These are phyloP conservation scores for Bombus breviceps DNA, from an alignment of 1,140 invertebrate species.

Conservation along the genomic window DNA sequence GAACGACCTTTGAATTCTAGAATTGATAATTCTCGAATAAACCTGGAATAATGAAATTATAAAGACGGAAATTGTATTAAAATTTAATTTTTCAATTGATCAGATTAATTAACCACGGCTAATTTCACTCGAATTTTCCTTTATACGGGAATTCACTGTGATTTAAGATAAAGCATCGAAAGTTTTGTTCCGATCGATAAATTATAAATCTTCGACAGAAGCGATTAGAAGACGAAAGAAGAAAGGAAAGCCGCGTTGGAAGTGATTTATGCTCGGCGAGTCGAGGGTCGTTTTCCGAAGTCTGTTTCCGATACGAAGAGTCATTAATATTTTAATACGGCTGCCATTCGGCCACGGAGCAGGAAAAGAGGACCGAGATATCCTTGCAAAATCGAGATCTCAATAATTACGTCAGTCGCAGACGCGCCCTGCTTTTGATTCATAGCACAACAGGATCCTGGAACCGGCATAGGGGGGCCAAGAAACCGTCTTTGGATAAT, in stretches of 20 bases:
- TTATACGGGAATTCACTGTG: neutral
- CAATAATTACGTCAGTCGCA: conserved; percentile 81
- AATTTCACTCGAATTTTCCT: neutral
- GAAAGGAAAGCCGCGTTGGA: conserved; percentile 41
- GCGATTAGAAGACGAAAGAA: conserved; percentile 5
- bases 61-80: no score
- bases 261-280: conserved; percentile 62
- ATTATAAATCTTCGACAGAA: neutral
- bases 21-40: no score
- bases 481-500: conserved; percentile 78
- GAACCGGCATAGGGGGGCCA: conserved; percentile 58
- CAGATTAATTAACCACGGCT: no score
- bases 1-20: no score
- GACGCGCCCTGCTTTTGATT: conserved; percentile 79
- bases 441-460: conserved; percentile 76
- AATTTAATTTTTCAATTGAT: no score
- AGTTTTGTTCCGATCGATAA: neutral
- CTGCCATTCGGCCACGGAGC: conserved; percentile 62
- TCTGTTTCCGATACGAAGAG: conserved; percentile 66
- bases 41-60: no score
- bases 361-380: conserved; percentile 52
- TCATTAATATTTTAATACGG: conserved; percentile 79
- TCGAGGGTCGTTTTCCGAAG: conserved; percentile 63
- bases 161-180: neutral
- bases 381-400: conserved; percentile 76